These are phyloP conservation scores for Ochotona curzoniae DNA, from an alignment of 2,113 vertebrate genomes.

Conservation along the genomic window DNA sequence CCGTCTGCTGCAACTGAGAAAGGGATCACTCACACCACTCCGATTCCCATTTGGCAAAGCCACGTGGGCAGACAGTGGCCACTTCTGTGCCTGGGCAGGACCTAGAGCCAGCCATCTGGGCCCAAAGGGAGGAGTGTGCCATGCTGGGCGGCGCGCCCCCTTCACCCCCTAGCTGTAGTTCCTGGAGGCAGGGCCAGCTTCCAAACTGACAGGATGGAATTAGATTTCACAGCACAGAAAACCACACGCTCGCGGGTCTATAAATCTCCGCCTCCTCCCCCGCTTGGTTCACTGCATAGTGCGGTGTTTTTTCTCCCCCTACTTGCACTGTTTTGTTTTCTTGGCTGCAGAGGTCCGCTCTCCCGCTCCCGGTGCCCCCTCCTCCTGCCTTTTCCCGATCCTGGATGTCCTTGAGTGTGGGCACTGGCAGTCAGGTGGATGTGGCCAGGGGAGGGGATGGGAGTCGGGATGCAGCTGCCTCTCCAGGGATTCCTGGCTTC, in stretches of 20 bases:
- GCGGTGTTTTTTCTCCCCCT: neutral
- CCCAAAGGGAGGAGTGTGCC: slow-evolving; percentile 25
- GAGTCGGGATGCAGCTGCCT: neutral
- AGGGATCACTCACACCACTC: neutral
- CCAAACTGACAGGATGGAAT: slow-evolving; percentile 75
- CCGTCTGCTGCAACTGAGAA: slow-evolving; percentile 53
- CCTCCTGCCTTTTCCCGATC: slow-evolving; percentile 47
- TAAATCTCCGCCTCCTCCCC: slow-evolving; percentile 79
- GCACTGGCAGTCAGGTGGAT: neutral
- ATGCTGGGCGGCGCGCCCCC: neutral
- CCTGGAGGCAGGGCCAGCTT: slow-evolving; percentile 70
- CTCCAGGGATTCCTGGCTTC: slow-evolving; percentile 13
- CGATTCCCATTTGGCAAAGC: neutral
- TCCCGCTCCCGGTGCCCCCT: neutral
- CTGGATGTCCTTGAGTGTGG: slow-evolving; percentile 74
- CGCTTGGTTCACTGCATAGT: slow-evolving; percentile 46
- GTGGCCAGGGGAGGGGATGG: neutral
- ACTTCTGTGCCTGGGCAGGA: neutral
- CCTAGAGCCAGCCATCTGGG: neutral
- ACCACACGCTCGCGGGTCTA: slow-evolving; percentile 77
- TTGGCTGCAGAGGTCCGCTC: slow-evolving; percentile 64
- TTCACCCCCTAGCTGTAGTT: slow-evolving; percentile 37
- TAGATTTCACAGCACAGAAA: slow-evolving; percentile 80
- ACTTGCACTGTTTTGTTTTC: slow-evolving; percentile 78
- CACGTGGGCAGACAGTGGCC: neutral